Evolutionary conservation across 2,888 invertebrate species (phyloP).

Genomic region (Napeogenes sylphis): DNA sequence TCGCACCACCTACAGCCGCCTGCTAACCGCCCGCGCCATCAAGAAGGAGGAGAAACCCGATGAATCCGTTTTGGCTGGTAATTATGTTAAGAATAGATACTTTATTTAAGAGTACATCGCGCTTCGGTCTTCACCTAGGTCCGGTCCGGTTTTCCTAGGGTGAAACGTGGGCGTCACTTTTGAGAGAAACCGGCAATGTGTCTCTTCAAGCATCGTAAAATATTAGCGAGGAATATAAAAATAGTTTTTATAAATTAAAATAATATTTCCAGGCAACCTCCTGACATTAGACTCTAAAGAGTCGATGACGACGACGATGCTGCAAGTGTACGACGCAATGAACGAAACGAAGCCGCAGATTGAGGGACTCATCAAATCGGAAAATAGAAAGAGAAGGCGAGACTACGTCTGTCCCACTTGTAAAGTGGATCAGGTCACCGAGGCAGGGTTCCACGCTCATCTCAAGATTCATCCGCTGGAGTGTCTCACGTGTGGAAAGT

Average conservation of each 20-base stretch:
- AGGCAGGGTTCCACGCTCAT: slow-evolving; percentile 84
- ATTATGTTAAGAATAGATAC: slow-evolving; percentile 18
- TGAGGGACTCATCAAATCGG: slow-evolving; percentile 70
- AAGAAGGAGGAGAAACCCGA: slow-evolving; percentile 67
- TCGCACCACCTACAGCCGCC: slow-evolving; percentile 50
- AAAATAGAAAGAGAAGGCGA: slow-evolving; percentile 49
- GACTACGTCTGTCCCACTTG: slow-evolving; percentile 66
- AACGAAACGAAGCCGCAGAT: slow-evolving; percentile 65
- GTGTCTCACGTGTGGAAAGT: slow-evolving; percentile 89
- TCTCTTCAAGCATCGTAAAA: too few species aligned
- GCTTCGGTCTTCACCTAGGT: too few species aligned
- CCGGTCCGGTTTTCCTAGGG: too few species aligned
- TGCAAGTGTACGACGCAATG: slow-evolving; percentile 55
- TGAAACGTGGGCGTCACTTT: too few species aligned
- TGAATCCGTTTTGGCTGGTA: slow-evolving; percentile 43
- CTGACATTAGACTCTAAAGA: slow-evolving; percentile 55
- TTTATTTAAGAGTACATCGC: not conserved
- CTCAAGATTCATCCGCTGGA: slow-evolving; percentile 88
- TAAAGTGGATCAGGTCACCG: slow-evolving; percentile 81
- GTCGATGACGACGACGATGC: slow-evolving; percentile 48
- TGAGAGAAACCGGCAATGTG: too few species aligned
- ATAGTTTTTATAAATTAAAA: not conserved
- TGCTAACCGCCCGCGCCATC: slow-evolving; percentile 59
- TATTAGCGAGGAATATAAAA: too few species aligned
- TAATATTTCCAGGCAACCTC: slow-evolving; percentile 45